Evolutionary conservation across 2,113 vertebrate species (phyloP).

Genomic region (Rana temporaria): DNA sequence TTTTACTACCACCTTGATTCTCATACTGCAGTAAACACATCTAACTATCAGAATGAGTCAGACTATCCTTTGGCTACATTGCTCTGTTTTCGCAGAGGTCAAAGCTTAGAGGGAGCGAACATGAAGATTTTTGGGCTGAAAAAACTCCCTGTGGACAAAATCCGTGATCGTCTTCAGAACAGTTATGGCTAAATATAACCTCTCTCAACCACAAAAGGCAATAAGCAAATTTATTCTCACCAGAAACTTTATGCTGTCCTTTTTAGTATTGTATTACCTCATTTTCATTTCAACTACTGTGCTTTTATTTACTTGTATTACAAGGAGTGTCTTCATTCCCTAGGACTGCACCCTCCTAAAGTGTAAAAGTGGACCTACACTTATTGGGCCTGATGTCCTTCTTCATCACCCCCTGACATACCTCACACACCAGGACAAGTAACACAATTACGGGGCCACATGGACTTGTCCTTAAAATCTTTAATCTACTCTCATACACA

Average conservation of each 20-base stretch:
- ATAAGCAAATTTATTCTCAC: constrained; percentile 49
- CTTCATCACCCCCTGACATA: too few relatives aligned
- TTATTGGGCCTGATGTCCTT: too few relatives aligned
- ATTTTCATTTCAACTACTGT: constrained; percentile 21
- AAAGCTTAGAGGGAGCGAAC: constrained; percentile 15
- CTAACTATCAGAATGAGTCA: constrained; percentile 16
- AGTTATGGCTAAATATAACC: constrained; percentile 40
- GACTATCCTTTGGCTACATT: constrained; percentile 4
- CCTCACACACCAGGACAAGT: too few relatives aligned
- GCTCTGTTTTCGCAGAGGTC: constrained; percentile 23
- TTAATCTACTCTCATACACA: too few relatives aligned
- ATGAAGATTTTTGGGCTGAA: constrained; percentile 40
- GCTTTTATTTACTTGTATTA: background rate
- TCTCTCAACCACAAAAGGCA: constrained; percentile 25
- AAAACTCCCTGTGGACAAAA: constrained; percentile 34
- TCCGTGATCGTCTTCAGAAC: constrained; percentile 38
- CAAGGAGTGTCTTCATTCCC: background rate
- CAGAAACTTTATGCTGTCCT: constrained; percentile 32
- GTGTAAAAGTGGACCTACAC: too few relatives aligned
- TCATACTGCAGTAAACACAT: background rate
- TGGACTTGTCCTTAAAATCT: too few relatives aligned
- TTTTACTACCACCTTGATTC: constrained; percentile 19
- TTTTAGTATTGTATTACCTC: constrained; percentile 32
- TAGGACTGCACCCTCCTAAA: too few relatives aligned
- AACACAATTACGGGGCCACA: too few relatives aligned